phyloP scores from a whole-genome alignment of 2,797 vertebrate genomes.

The Lepus townsendii region DNA sequence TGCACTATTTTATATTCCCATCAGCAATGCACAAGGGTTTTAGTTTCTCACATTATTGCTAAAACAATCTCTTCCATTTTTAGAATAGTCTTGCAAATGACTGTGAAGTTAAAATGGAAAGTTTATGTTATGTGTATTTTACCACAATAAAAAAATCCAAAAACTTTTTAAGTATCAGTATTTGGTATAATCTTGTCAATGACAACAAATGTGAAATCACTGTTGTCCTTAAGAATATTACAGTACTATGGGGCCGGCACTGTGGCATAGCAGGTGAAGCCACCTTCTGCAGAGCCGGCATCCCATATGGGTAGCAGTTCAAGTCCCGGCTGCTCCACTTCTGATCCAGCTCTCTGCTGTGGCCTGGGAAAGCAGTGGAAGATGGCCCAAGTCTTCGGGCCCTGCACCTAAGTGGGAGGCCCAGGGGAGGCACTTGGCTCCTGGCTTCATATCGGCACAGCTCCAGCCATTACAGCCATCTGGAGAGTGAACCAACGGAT shows the following conservation, averaged over 20 bases:
- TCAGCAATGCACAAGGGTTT: conserved; percentile 18
- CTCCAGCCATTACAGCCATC: too few relatives aligned
- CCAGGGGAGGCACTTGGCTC: too few relatives aligned
- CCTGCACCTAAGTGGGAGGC: too few relatives aligned
- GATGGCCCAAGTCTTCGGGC: too few relatives aligned
- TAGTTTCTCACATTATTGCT: background rate
- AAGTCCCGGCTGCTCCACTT: too few relatives aligned
- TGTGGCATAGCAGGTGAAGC: too few relatives aligned
- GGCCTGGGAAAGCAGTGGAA: too few relatives aligned
- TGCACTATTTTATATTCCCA: background rate
- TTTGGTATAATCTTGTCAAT: background rate
- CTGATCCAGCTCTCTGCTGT: too few relatives aligned
- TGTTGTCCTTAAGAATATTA: conserved; percentile 12
- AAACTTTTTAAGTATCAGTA: background rate
- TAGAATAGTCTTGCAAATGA: background rate
- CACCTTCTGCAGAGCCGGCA: too few relatives aligned
- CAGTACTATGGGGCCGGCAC: background rate
- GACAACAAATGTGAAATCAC: conserved; percentile 28
- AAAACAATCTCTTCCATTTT: background rate
- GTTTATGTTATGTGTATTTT: conserved; percentile 3
- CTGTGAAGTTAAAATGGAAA: background rate
- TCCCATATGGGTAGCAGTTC: too few relatives aligned
- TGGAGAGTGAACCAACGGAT: too few relatives aligned
- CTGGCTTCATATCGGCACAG: too few relatives aligned
- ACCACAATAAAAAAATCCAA: background rate